Conservation (phyloP, 2,888 invertebrate genomes). For the Phasia obesa region DNA sequence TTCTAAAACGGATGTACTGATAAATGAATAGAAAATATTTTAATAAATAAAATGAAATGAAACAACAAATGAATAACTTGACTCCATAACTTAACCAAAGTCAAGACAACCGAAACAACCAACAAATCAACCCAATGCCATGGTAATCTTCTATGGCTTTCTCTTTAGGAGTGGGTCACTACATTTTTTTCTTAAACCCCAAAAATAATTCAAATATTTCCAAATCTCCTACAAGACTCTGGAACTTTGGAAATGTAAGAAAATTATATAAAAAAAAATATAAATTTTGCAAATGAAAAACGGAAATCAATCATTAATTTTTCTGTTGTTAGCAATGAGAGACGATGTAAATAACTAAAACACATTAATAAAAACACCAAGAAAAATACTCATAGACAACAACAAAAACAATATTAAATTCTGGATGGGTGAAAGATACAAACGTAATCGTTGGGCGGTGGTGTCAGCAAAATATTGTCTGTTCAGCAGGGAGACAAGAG, state of each 20-base stretch:
- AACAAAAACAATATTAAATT: neutral
- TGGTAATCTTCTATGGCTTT: neutral
- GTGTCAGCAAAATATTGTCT: slow-evolving; percentile 49
- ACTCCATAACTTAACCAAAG: slow-evolving; percentile 39
- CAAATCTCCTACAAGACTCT: slow-evolving; percentile 35
- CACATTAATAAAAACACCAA: neutral
- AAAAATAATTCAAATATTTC: slow-evolving; percentile 60
- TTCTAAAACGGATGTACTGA: slow-evolving; percentile 68
- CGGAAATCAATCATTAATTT: slow-evolving; percentile 76
- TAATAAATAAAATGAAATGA: slow-evolving; percentile 58
- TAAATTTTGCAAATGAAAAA: slow-evolving; percentile 56
- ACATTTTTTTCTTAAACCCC: slow-evolving; percentile 56
- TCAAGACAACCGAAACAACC: slow-evolving; percentile 46
- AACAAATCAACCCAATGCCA: slow-evolving; percentile 26
- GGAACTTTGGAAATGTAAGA: neutral
- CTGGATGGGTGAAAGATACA: slow-evolving; percentile 33
- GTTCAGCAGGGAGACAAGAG: slow-evolving; percentile 11
- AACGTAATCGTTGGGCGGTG: slow-evolving; percentile 55
- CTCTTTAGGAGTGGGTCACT: slow-evolving; percentile 26
- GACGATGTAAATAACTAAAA: neutral
- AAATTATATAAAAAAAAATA: slow-evolving; percentile 13
- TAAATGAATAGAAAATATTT: slow-evolving; percentile 72
- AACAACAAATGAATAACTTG: slow-evolving; percentile 72
- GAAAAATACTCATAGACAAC: neutral
- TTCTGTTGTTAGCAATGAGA: slow-evolving; percentile 72